Base-by-base conservation (phyloP, 2,888 invertebrate genomes). In the Odontomyia ornata region DNA sequence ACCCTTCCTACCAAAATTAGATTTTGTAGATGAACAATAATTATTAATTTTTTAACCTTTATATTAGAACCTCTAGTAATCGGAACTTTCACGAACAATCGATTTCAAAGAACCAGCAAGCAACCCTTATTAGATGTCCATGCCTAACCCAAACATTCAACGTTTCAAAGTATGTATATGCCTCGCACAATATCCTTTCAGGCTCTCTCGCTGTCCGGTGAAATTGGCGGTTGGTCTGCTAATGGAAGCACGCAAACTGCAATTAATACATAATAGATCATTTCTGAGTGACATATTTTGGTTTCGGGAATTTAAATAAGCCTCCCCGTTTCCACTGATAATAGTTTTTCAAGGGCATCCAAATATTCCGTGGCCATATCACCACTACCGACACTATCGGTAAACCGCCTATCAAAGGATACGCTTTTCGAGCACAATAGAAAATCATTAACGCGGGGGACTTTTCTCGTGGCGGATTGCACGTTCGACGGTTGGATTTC, bases 221-320 rank as follows among this genome's bases (percentile, higher is more conserved):
- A 64, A 64, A 46, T 62, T 47, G 62, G 65, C 30, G 64, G 62
- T 47, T 62, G 36, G 23, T 23, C 43, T 60, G 23, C 75, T 64
- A 75, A 64, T 75, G 64, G 75, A 64, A 65, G 62, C 77, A 77
- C 77, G 77, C 77, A 77, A 77, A 73, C 77, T 77, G 77, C 77
- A 77, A 77, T 77, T 77, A 77, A 77, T 77, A 64, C 65, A 77
- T 77, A 72, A 77, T 77, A 77, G 77, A 77, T 77, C 77, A 73
- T 77, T 72, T 47, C 65, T 64, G 72, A 73, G 71, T 77, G 77
- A 77, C 77, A 77, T 36, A 77, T 77, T 77, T 72, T 77, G 77
- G 77, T 77, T 77, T 65, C 76, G 56, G 67, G 56, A 76, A 76
- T 76, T 76, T 67, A 65, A 76, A 67, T 76, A 52, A 65, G 64